A percentile compares a stretch with the other conserved stretches of the same genome.
These are phyloP conservation scores for Philaenus spumarius DNA, from an alignment of 1,140 invertebrate species.

Conservation along the genomic window DNA sequence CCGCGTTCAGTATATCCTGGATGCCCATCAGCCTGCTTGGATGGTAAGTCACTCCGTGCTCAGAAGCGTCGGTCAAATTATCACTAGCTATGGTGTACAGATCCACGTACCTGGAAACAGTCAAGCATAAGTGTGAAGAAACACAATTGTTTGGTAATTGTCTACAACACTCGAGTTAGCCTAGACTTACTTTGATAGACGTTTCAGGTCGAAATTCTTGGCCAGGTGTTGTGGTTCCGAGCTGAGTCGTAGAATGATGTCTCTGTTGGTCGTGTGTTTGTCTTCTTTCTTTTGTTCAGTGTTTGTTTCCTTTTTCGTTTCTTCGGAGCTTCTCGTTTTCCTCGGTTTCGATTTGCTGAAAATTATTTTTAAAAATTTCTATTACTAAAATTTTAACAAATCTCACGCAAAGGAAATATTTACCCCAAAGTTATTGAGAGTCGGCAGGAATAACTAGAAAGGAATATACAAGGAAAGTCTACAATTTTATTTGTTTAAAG, in stretches of 20 bases:
- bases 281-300: conserved; percentile 29
- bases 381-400: too few relatives aligned
- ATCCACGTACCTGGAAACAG: conserved; percentile 45
- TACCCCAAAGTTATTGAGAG: too few relatives aligned
- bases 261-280: conserved; percentile 42
- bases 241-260: conserved; percentile 52
- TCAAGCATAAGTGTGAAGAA: too few relatives aligned
- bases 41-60: conserved; percentile 57
- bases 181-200: conserved; percentile 46
- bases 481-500: too few relatives aligned
- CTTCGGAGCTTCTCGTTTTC: not conserved
- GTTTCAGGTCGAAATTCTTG: conserved; percentile 61
- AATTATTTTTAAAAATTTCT: too few relatives aligned
- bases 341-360: not conserved
- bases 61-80: conserved; percentile 54
- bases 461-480: too few relatives aligned
- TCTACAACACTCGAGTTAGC: not conserved
- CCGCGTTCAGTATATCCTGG: conserved; percentile 70
- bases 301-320: conserved; percentile 1
- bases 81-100: conserved; percentile 62
- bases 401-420: too few relatives aligned
- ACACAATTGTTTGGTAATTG: not conserved
- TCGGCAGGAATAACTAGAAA: too few relatives aligned
- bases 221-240: conserved; percentile 54
- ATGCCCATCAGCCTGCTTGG: conserved; percentile 67